phyloP scores from a whole-genome alignment of 2,113 vertebrate species.

The Nycticebus coucang region DNA sequence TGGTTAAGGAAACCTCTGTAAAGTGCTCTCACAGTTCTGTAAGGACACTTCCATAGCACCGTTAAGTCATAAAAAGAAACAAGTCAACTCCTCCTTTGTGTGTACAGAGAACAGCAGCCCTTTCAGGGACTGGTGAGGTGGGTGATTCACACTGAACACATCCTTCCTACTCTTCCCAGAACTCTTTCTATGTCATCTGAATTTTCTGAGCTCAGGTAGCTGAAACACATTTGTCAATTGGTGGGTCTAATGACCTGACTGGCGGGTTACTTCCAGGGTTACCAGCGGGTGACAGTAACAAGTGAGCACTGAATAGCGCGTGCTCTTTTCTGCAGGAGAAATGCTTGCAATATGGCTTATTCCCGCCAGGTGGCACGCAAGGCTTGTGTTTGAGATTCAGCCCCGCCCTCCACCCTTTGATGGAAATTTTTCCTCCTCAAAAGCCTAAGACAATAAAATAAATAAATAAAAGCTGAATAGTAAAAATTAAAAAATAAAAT shows the following conservation, averaged over 20 bases:
- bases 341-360: neutral
- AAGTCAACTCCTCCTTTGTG: neutral
- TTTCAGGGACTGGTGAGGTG: neutral
- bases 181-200: no score
- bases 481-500: no score
- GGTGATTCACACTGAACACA: fast-evolving
- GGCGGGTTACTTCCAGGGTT: neutral
- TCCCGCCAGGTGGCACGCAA: conserved; percentile 8
- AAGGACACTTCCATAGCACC: neutral
- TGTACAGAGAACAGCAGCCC: no score
- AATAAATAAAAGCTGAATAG: neutral
- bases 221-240: neutral
- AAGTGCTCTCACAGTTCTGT: no score
- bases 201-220: neutral
- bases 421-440: neutral
- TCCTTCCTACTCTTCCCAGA: neutral
- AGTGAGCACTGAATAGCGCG: fast-evolving
- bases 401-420: fast-evolving
- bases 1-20: neutral
- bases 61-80: neutral
- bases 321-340: neutral
- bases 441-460: neutral
- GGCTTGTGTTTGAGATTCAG: neutral
- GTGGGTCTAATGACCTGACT: neutral
- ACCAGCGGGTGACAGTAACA: neutral